Evolutionary conservation across 2,113 vertebrate species (phyloP).

Genomic region (Lophochroa leadbeateri): DNA sequence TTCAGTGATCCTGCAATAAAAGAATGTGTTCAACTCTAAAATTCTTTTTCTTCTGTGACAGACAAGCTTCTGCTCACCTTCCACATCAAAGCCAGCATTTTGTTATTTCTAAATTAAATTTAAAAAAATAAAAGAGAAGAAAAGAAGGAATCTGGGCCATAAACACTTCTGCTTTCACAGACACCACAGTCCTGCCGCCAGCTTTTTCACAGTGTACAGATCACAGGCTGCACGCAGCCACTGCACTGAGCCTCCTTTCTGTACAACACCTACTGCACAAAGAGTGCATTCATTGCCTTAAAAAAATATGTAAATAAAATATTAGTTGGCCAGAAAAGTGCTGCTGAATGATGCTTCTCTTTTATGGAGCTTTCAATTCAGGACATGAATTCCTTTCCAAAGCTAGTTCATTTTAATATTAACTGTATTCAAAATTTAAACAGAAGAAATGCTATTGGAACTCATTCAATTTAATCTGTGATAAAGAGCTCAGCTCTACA

Average conservation of each 20-base stretch:
- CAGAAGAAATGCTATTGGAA: background rate
- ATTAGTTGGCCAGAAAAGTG: background rate
- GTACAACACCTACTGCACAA: background rate
- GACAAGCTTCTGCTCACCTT: background rate
- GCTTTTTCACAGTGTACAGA: background rate
- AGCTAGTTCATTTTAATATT: background rate
- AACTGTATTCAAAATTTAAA: slow-evolving; percentile 10
- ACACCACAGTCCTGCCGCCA: background rate
- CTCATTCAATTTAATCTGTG: background rate
- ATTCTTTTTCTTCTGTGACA: background rate
- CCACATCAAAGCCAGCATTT: background rate
- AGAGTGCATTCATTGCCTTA: background rate
- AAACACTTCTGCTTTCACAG: background rate
- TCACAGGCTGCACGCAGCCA: background rate
- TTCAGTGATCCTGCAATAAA: background rate
- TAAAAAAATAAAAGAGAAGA: background rate
- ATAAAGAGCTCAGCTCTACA: background rate
- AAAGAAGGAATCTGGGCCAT: background rate
- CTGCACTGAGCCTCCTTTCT: background rate
- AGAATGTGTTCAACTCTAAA: background rate
- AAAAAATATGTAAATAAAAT: background rate
- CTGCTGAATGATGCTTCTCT: background rate
- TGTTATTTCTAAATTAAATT: background rate
- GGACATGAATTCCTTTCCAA: background rate
- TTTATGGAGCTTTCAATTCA: background rate